Conservation (phyloP, 2,888 invertebrate species). For the Microctonus aethiopoides region DNA sequence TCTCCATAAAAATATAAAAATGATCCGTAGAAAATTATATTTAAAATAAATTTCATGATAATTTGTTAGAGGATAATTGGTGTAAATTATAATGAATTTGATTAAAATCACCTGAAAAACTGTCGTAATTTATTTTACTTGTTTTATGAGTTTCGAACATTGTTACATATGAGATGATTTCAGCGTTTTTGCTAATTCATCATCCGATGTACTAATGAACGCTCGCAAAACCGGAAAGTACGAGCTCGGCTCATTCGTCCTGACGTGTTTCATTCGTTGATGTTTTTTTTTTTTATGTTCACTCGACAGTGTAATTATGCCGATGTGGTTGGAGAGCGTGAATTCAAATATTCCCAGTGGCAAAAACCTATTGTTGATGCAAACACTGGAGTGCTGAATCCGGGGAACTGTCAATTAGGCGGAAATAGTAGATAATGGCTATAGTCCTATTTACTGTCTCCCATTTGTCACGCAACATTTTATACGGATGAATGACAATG, state of each 20-base stretch:
- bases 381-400: conserved; percentile 12
- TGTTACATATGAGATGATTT: background rate
- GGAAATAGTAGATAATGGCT: conserved; percentile 24
- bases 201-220: conserved; percentile 16
- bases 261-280: conserved; percentile 13
- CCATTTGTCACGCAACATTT: conserved; percentile 19
- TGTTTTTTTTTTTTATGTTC: conserved; percentile 21
- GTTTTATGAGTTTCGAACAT: background rate
- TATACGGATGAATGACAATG: conserved; percentile 13
- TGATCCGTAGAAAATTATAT: background rate
- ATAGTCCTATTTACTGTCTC: background rate
- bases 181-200: conserved; percentile 19
- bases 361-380: conserved; percentile 33
- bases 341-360: conserved; percentile 31
- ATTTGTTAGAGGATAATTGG: background rate
- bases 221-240: conserved; percentile 29
- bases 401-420: conserved; percentile 32
- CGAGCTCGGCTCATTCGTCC: conserved; percentile 27
- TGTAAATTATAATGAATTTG: background rate
- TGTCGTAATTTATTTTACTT: background rate
- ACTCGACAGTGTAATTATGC: conserved; percentile 32
- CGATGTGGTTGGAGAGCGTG: conserved; percentile 28
- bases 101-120: background rate
- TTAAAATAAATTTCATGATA: background rate
- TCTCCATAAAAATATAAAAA: background rate